Evolutionary conservation across 2,888 invertebrate species (phyloP), one percentile per base, ranked within the genome.

Genomic region (Cynaeus angustus): DNA sequence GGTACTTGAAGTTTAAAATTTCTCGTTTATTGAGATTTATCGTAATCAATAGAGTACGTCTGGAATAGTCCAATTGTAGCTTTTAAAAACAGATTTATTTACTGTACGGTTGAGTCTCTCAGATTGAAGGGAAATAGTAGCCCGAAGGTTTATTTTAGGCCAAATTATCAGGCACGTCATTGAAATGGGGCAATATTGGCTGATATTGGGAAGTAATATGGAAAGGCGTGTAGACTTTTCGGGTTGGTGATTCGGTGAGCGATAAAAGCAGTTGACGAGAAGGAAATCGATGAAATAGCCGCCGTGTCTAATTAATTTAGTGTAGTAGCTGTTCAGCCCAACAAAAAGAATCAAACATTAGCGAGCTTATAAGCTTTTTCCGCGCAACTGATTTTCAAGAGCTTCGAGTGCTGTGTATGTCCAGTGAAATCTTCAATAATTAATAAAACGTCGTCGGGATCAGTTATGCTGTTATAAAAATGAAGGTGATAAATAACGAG

Each of bases 401-500:
- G 50, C 26, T 41, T 52, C 10, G 65, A 53, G 45, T 66, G 50
- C 45, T 46, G 21, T 56, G 66, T 48, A n/a, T n/a, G 66, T 66
- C 61, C 61, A 53, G 43, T 48, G 70, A 37, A 67, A 72, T 74
- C 73, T 75, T 74, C 72, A 73, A 75, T 78, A 78, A 78, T 78
- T 77, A 77, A 78, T 77, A 78, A 78, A 75, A 77, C 74, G 76
- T 76, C 78, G 76, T 73, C 71, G 53, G 62, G 66, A 50, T 50
- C 55, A 56, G 46, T 46, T 45, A 45, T 50, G 56, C 48, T 41
- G 55, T 52, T 45, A 75, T 77, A 77, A 77, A 78, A 77, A 75
- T 74, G 71, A 71, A 73, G 72, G 78, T 73, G 73, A 76, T 77
- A 77, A 78, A 78, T 77, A 78, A 77, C 72, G 70, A 74, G 75